Evolutionary conservation across 37 sponge, comb jelly and placozoan genomes (phyloP), one percentile per base, ranked within the genome.

Genomic region (Spongia lamella): DNA sequence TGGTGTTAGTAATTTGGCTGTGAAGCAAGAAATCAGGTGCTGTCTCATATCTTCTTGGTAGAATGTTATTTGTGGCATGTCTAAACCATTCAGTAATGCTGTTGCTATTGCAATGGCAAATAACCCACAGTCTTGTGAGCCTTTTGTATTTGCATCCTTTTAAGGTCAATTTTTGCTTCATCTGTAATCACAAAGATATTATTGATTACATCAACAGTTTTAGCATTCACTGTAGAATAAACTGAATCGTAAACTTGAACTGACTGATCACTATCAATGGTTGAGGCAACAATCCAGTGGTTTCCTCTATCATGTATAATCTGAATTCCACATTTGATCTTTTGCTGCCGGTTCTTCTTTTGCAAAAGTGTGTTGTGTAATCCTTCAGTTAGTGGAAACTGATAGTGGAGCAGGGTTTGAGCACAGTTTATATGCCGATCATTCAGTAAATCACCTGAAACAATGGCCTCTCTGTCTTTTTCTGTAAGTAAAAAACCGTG

Each of bases 211-310:
- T 32, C 34, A 30, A 9, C 26, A 13, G 79, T 78, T 1, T 1
- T 58, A 16, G 50, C 66, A 72, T 63, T 56, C 1, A 72, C 29
- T 7, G 31, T 29, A 17, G 9, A 22, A 61, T 78, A 84, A 20
- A 78, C 27, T 16, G 73, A 78, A 72, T 84, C 85, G 52, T 65
- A 78, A 1, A 84, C 67, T 38, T 63, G 55, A 63, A 84, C 79
- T 38, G n/a, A 70, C 27, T 61, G 19, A 25, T 35, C 60, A 51
- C 61, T 60, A 31, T 27, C 65, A 65, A 79, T 79, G 47, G 19
- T 69, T 13, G 70, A 65, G 16, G 37, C 70, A 25, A 53, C 20
- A 1, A 79, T 68, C 80, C 80, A 79, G 49, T 79, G 80, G 49
- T 79, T 69, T 24, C 60, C 70, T n/a, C 61, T 26, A 26, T 39